Base-by-base conservation (phyloP, 2,113 vertebrate species). In the Caranx melampygus region DNA sequence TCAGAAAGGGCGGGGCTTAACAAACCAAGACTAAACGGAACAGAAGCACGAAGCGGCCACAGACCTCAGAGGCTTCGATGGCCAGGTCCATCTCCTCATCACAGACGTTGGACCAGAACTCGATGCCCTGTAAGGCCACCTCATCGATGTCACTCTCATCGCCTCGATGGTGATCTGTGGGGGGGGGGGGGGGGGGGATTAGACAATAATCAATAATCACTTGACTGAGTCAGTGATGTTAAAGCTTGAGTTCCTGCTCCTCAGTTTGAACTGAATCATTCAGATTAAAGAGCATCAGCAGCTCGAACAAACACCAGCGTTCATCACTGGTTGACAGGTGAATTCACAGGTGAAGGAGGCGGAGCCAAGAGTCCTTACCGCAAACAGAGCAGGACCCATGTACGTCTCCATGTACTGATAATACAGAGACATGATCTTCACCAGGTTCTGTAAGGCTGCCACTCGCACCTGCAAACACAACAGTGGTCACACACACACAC, bases 31-130 rank as follows among this genome's bases (percentile, higher is more conserved):
- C 3, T 0, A 4, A 12, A 9, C 18, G 1, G 37, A 6, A 6
- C 37, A 10, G 11, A 42, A 2, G 11, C 8, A 2, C 2, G 2
- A 10, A 49, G 51, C 20, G 49, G 9, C 21, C 49, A 42, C 89
- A 93, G 81, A 99, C 98, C 96, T 99, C 98, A 0, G 98, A 97
- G 3, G 98, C 98, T 79, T 99, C 98, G 21, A 99, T 99, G 81
- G 98, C 98, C 90, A 99, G 86, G 80, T 99, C 98, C 98, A 99
- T 99, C 92, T 99, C 98, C 89, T 99, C 98, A n/a, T 99, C 98
- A 2, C 98, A 99, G 6, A 99, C 98, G 3, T 99, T 99, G 72
- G 98, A 99, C 98, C 98, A 99, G 94, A 99, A 99, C 91, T 99
- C 98, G 31, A 99, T 99, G 6, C 98, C 98, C 90, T 99, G 98